These are phyloP conservation scores for Clivina fossor DNA, from an alignment of 2,888 invertebrate genomes.

Conservation along the genomic window DNA sequence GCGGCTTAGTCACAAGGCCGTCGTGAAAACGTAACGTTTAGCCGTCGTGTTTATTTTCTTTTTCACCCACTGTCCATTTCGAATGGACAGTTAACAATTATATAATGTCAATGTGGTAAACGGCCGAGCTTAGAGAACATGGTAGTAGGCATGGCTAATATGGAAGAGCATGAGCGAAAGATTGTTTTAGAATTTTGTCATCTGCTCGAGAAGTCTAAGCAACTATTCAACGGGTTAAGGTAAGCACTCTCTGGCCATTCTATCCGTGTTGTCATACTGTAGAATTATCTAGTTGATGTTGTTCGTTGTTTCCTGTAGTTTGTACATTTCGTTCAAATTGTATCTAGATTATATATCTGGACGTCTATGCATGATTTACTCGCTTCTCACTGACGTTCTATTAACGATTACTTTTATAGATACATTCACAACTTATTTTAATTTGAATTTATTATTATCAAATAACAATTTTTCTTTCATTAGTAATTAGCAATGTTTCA, in stretches of 20 bases:
- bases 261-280: too few relatives aligned
- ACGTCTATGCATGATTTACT: not conserved
- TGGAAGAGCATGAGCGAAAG: slow-evolving; percentile 86
- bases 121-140: slow-evolving; percentile 56
- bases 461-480: too few relatives aligned
- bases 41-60: not conserved
- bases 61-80: not conserved
- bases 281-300: too few relatives aligned
- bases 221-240: slow-evolving; percentile 94
- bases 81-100: not conserved
- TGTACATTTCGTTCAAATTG: not conserved
- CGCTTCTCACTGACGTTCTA: too few relatives aligned
- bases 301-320: too few relatives aligned
- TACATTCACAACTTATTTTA: too few relatives aligned
- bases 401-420: too few relatives aligned
- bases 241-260: too few relatives aligned
- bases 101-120: slow-evolving; percentile 17
- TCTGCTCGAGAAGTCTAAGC: slow-evolving; percentile 94
- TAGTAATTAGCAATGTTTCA: too few relatives aligned
- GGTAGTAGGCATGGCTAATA: slow-evolving; percentile 77
- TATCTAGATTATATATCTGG: not conserved
- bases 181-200: slow-evolving; percentile 95
- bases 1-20: slow-evolving; percentile 28
- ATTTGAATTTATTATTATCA: too few relatives aligned
- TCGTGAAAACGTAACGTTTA: not conserved